Evolutionary conservation across 1,140 invertebrate genomes (phyloP).

Genomic region (Ceratina calcarata): DNA sequence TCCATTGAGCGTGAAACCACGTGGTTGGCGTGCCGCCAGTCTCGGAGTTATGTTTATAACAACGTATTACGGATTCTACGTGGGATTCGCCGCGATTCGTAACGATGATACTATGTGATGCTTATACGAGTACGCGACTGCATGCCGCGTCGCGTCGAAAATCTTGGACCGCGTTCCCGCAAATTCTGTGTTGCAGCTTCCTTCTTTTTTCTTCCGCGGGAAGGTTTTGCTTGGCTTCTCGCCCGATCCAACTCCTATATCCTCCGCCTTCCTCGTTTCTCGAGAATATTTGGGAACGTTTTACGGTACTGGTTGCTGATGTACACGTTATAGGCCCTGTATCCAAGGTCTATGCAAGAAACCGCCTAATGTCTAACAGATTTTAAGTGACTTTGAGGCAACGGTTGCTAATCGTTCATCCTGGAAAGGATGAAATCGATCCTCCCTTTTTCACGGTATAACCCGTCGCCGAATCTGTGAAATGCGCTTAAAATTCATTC

Average conservation of each 20-base stretch:
- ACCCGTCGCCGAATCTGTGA: constrained; percentile 7
- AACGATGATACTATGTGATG: constrained; percentile 58
- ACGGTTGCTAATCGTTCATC: constrained; percentile 10
- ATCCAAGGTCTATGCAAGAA: neutral
- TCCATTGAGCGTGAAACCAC: constrained; percentile 65
- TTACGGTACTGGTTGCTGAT: neutral
- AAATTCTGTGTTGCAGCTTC: constrained; percentile 34
- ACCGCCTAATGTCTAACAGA: constrained; percentile 1
- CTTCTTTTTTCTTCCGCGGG: neutral
- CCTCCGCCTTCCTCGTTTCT: constrained; percentile 4
- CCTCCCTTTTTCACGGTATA: neutral
- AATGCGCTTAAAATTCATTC: constrained; percentile 33
- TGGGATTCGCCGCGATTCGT: constrained; percentile 65
- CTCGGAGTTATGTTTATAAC: constrained; percentile 69
- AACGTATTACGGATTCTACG: constrained; percentile 57
- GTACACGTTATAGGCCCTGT: neutral
- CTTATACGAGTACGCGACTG: constrained; percentile 36
- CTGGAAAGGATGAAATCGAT: neutral
- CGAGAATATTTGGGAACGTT: constrained; percentile 6
- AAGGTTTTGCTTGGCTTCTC: constrained; percentile 43
- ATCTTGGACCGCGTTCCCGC: constrained; percentile 39
- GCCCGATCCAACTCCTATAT: constrained; percentile 50
- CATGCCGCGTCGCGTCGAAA: constrained; percentile 23
- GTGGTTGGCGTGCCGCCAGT: constrained; percentile 67
- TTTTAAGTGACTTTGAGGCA: constrained; percentile 25